These are phyloP conservation scores for Battus philenor DNA, from an alignment of 1,140 invertebrate genomes.

Conservation along the genomic window DNA sequence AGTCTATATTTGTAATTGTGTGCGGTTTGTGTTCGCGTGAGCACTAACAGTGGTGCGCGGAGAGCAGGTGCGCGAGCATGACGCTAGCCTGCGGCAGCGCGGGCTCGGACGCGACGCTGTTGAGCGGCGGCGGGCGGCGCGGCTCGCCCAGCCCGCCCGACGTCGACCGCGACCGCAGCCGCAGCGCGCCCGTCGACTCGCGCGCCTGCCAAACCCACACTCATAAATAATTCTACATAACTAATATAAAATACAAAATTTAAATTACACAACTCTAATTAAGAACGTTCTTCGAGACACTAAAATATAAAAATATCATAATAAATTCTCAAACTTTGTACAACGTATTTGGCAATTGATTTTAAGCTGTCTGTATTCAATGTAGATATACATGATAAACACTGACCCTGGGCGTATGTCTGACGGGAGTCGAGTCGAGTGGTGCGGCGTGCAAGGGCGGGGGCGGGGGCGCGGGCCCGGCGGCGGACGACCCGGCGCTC, in stretches of 20 bases:
- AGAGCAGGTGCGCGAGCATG: conserved; percentile 68
- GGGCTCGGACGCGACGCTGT: conserved; percentile 66
- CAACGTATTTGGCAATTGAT: no score
- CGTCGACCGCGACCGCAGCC: conserved; percentile 55
- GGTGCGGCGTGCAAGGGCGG: conserved; percentile 17
- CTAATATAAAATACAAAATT: conserved; percentile 15
- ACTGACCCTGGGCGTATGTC: conserved; percentile 41
- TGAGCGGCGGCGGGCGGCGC: conserved; percentile 60
- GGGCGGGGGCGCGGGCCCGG: conserved; percentile 27
- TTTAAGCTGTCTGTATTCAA: no score
- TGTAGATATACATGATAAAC: no score
- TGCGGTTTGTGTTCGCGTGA: no score
- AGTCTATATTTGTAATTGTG: no score
- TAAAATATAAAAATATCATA: no score
- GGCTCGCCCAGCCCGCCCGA: conserved; percentile 27
- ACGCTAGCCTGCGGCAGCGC: conserved; percentile 68
- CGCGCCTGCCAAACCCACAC: conserved; percentile 47
- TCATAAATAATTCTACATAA: conserved; percentile 16
- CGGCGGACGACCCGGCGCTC: conserved; percentile 27
- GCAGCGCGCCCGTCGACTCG: conserved; percentile 38
- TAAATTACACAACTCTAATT: no score
- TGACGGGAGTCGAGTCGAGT: conserved; percentile 17
- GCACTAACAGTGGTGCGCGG: conserved; percentile 59
- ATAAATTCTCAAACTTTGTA: no score
- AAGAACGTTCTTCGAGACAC: no score